phyloP scores from a whole-genome alignment of 2,797 vertebrate species.

The Takifugu rubripes region DNA sequence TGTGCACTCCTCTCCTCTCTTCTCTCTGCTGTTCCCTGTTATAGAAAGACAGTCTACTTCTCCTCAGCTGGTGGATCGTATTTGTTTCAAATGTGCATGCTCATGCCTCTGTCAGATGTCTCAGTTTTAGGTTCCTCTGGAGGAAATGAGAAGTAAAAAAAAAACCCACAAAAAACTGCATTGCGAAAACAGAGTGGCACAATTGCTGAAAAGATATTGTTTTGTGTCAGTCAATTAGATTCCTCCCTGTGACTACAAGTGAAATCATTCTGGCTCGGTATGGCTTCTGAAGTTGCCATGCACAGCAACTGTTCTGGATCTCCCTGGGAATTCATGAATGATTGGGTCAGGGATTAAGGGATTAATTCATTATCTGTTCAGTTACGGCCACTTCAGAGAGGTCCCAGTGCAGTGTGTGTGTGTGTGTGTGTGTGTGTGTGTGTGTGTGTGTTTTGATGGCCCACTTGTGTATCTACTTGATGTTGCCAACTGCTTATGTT shows the following conservation, averaged over 20 bases:
- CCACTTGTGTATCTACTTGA: slow-evolving; percentile 23
- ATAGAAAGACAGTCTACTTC: no score
- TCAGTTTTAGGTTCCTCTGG: slow-evolving; percentile 4
- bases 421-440: neutral
- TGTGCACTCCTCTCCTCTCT: neutral
- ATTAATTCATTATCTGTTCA: slow-evolving; percentile 63
- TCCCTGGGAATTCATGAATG: slow-evolving; percentile 39
- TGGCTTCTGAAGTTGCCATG: slow-evolving; percentile 27
- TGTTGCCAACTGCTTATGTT: slow-evolving; percentile 41
- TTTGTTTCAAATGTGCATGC: slow-evolving; percentile 4
- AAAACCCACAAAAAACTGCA: neutral
- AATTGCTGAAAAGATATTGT: neutral
- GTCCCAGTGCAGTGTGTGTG: slow-evolving; percentile 2
- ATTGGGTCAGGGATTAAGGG: slow-evolving; percentile 63
- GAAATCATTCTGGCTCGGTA: slow-evolving; percentile 33
- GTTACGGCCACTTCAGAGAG: slow-evolving; percentile 40
- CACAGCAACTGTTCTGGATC: slow-evolving; percentile 33
- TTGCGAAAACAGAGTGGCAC: neutral
- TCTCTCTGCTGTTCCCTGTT: no score
- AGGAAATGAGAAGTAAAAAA: slow-evolving; percentile 2
- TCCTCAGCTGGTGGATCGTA: no score
- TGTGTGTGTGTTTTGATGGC: slow-evolving; percentile 5
- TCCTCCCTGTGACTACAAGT: slow-evolving; percentile 12
- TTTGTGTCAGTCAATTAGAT: slow-evolving; percentile 2
- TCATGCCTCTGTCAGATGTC: slow-evolving; percentile 21